Evolutionary conservation across 2,797 vertebrate genomes (phyloP).

Genomic region (Vespertilio murinus): DNA sequence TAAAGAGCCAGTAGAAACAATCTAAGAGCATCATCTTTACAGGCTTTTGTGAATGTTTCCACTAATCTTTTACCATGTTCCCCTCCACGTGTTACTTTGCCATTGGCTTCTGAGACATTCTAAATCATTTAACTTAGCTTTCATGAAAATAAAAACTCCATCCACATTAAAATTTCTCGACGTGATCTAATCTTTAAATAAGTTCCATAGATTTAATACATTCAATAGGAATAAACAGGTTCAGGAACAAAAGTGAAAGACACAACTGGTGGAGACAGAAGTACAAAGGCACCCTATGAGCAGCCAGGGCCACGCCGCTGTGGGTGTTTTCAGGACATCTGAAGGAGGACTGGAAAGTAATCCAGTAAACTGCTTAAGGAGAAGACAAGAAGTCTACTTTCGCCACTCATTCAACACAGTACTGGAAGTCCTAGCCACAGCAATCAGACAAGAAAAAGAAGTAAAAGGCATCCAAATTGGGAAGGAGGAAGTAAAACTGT

Average conservation of each 20-base stretch:
- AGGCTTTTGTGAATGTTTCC: not conserved
- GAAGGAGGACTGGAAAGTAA: not conserved
- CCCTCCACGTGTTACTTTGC: not conserved
- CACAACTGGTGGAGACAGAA: not conserved
- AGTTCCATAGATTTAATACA: not conserved
- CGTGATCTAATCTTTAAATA: not conserved
- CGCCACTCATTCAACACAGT: not conserved
- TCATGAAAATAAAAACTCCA: not conserved
- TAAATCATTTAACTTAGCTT: conserved; percentile 8
- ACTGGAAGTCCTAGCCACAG: not conserved
- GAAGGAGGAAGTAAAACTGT: not conserved
- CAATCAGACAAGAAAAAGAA: not conserved
- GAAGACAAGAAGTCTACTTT: not conserved
- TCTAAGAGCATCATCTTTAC: not conserved
- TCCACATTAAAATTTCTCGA: not conserved
- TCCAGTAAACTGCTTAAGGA: not conserved
- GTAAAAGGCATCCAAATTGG: not conserved
- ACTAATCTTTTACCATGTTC: not conserved
- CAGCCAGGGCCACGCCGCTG: not conserved
- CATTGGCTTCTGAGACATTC: not conserved
- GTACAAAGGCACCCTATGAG: not conserved
- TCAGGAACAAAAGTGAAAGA: not conserved
- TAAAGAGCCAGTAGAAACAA: not conserved
- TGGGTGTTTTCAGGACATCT: not conserved
- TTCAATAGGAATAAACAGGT: not conserved